These are phyloP conservation scores for Corythaeola cristata DNA, from an alignment of 2,113 vertebrate species.

Conservation along the genomic window DNA sequence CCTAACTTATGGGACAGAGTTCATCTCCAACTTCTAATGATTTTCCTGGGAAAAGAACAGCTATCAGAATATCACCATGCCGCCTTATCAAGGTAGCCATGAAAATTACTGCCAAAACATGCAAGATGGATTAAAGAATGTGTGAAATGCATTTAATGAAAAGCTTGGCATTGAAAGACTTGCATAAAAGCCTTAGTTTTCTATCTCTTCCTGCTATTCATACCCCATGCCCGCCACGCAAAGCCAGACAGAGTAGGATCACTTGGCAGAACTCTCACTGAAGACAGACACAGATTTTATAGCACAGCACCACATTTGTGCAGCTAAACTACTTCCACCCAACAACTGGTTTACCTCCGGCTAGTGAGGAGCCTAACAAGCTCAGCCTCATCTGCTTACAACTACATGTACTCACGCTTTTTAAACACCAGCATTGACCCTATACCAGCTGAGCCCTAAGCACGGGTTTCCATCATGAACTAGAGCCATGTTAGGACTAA, in stretches of 20 bases:
- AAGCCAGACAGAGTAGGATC: neutral
- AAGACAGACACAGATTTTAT: neutral
- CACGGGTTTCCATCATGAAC: neutral
- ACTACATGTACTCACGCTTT: accelerated
- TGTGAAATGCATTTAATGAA: neutral
- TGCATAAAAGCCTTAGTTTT: neutral
- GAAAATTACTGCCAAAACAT: neutral
- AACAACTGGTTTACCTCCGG: neutral
- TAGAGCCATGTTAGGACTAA: neutral
- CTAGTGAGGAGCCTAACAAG: neutral
- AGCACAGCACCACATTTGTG: neutral
- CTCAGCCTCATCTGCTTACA: neutral
- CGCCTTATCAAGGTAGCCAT: neutral
- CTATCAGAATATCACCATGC: neutral
- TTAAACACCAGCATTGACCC: neutral
- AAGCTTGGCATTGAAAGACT: neutral
- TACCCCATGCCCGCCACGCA: neutral
- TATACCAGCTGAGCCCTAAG: neutral
- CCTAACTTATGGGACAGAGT: neutral
- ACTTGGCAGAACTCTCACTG: neutral
- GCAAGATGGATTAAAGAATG: neutral
- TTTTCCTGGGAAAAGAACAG: neutral
- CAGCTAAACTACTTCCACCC: neutral
- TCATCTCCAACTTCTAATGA: neutral
- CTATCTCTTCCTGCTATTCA: neutral